phyloP scores from a whole-genome alignment of 2,797 vertebrate species.

The Brotogeris chrysoptera region DNA sequence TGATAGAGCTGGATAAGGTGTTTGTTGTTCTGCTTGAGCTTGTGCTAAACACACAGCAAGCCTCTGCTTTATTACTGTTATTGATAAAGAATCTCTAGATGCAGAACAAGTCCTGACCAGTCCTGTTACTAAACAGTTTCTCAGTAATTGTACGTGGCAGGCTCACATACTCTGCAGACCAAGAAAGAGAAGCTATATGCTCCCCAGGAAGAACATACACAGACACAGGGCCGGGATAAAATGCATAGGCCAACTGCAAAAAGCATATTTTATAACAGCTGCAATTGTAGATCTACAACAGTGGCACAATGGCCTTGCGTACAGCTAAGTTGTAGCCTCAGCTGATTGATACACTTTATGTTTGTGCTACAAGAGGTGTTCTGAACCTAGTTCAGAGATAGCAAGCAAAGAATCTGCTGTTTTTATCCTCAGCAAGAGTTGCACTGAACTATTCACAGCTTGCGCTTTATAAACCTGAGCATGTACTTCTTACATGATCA shows the following conservation, averaged over 20 bases:
- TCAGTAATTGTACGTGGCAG: background rate
- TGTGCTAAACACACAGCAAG: background rate
- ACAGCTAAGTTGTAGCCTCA: background rate
- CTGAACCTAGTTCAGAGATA: background rate
- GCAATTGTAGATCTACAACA: background rate
- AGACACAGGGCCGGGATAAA: background rate
- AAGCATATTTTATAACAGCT: background rate
- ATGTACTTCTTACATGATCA: background rate
- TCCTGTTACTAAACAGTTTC: background rate
- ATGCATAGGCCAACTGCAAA: background rate
- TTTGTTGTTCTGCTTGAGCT: background rate
- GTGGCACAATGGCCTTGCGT: accelerated
- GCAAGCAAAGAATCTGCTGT: background rate
- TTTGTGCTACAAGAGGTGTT: background rate
- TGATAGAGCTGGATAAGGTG: background rate
- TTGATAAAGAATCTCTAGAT: background rate
- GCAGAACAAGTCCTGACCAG: background rate
- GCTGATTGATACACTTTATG: background rate
- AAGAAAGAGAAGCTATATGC: background rate
- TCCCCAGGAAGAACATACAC: background rate
- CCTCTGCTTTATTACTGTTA: background rate
- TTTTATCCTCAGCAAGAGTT: background rate
- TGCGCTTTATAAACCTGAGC: background rate
- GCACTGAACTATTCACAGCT: background rate
- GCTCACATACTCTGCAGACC: background rate